Percentiles rank a stretch among this genome's conserved stretches.
Conservation (phyloP, 2,113 vertebrate genomes). For the Calidris pygmaea region DNA sequence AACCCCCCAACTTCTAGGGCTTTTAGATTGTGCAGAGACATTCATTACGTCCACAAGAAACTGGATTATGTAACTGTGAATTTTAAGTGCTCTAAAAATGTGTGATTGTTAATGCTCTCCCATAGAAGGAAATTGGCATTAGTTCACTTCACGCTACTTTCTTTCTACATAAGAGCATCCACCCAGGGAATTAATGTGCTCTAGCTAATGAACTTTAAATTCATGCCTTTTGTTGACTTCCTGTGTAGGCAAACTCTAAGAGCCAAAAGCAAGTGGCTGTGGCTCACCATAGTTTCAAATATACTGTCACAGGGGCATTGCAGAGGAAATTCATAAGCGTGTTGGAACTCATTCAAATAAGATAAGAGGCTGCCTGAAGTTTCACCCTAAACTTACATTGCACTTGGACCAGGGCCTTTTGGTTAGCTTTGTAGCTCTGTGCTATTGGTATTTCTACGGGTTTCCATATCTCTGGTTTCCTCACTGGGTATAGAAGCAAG, state of each 20-base stretch:
- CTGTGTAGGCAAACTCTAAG: background rate
- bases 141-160: conserved; percentile 9
- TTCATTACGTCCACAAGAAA: background rate
- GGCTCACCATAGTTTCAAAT: background rate
- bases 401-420: background rate
- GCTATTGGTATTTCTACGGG: background rate
- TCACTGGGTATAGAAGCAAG: background rate
- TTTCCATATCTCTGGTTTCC: background rate
- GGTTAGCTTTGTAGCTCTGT: background rate
- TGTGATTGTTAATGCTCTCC: background rate
- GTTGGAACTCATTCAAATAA: background rate
- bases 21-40: background rate
- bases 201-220: conserved; percentile 37
- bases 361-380: conserved; percentile 3
- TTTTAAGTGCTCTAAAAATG: conserved; percentile 38
- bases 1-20: background rate
- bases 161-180: conserved; percentile 19
- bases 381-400: background rate
- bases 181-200: background rate
- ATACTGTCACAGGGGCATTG: background rate
- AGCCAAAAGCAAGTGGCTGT: background rate
- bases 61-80: conserved; percentile 25
- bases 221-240: background rate
- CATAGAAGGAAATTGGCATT: background rate
- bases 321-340: conserved; percentile 10